phyloP scores from a whole-genome alignment of 1,140 invertebrate genomes.

The Chrysoperla carnea region DNA sequence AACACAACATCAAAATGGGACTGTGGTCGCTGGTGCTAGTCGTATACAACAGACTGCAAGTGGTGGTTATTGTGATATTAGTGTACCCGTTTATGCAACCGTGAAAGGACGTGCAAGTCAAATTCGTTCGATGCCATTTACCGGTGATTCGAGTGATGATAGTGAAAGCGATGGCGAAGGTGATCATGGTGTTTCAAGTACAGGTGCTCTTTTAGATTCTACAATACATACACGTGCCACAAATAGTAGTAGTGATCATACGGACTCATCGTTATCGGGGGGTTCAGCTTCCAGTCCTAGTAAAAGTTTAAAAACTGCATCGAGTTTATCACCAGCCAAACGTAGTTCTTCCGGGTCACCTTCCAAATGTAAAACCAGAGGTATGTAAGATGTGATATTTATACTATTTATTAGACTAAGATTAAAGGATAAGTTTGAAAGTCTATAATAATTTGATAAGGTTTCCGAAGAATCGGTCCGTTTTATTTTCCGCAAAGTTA shows the following conservation, averaged over 20 bases:
- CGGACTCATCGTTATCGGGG: constrained; percentile 25
- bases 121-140: constrained; percentile 88
- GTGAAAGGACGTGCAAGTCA: constrained; percentile 93
- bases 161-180: constrained; percentile 77
- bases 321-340: constrained; percentile 67
- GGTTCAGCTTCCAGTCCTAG: constrained; percentile 50
- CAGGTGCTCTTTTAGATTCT: constrained; percentile 18
- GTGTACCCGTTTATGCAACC: constrained; percentile 86
- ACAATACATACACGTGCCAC: constrained; percentile 23
- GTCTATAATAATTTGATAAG: no score
- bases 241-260: constrained; percentile 27
- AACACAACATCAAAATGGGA: neutral
- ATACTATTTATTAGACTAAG: no score
- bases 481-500: no score
- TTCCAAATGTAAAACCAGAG: constrained; percentile 55
- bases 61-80: constrained; percentile 65
- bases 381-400: constrained; percentile 15
- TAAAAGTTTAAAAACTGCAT: constrained; percentile 68
- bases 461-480: no score
- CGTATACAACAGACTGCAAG: constrained; percentile 19
- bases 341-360: constrained; percentile 49
- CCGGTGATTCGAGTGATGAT: constrained; percentile 86
- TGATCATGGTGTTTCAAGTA: constrained; percentile 26
- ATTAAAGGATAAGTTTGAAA: no score
- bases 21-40: constrained; percentile 6